Evolutionary conservation across 2,888 invertebrate genomes (phyloP).

Genomic region (Exocentrus adspersus): DNA sequence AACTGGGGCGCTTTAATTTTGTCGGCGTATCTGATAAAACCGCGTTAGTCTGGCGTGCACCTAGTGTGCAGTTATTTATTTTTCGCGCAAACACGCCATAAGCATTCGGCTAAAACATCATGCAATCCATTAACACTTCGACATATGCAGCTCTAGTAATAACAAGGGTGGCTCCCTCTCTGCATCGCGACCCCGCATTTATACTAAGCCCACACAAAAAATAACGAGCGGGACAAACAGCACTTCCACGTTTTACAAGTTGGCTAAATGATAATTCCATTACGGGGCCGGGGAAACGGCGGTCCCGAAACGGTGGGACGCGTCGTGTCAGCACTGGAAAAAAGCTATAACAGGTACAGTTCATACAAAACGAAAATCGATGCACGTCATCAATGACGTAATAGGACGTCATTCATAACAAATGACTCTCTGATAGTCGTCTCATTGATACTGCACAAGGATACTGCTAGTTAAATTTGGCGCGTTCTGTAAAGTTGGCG

Average conservation of each 20-base stretch:
- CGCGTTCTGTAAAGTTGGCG: too few species aligned
- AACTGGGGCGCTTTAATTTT: not conserved
- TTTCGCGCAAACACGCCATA: slow-evolving; percentile 13
- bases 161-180: slow-evolving; percentile 57
- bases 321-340: too few species aligned
- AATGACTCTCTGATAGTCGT: too few species aligned
- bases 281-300: slow-evolving; percentile 41
- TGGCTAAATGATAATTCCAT: slow-evolving; percentile 60
- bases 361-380: too few species aligned
- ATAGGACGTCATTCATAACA: too few species aligned
- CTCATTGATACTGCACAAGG: too few species aligned
- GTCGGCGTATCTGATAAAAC: not conserved
- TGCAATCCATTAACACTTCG: slow-evolving; percentile 52
- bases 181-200: slow-evolving; percentile 49
- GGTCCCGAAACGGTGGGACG: slow-evolving; percentile 24
- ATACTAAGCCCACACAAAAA: slow-evolving; percentile 54
- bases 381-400: too few species aligned
- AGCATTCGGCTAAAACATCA: slow-evolving; percentile 38
- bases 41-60: not conserved
- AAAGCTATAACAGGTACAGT: too few species aligned
- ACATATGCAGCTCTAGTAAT: slow-evolving; percentile 55
- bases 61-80: slow-evolving; percentile 20
- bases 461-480: too few species aligned
- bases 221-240: slow-evolving; percentile 57
- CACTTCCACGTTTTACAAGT: slow-evolving; percentile 58